phyloP scores from a whole-genome alignment of 2,113 vertebrate species.

The Mesembrinibis cayennensis region DNA sequence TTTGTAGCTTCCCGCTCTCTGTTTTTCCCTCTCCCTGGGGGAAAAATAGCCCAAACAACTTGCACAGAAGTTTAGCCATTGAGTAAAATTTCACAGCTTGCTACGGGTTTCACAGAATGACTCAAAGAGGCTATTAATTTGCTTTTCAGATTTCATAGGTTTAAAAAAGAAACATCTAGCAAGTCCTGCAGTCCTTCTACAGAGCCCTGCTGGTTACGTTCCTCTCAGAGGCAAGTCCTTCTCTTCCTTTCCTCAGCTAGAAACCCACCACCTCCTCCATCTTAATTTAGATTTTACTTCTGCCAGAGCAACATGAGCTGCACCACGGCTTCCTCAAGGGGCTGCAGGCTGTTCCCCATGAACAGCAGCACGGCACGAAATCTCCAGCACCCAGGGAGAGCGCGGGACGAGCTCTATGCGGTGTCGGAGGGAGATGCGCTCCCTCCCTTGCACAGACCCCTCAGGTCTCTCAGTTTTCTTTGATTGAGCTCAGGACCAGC shows the following conservation, averaged over 20 bases:
- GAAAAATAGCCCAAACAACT: conserved; percentile 8
- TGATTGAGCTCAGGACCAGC: background rate
- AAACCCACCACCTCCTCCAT: conserved; percentile 7
- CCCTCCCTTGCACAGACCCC: background rate
- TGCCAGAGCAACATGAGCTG: background rate
- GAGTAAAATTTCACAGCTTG: conserved; percentile 41
- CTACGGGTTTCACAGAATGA: conserved; percentile 27
- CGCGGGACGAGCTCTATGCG: rapidly evolving
- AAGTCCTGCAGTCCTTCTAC: conserved; percentile 11
- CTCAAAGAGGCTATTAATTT: conserved; percentile 51
- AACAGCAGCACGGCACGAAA: background rate
- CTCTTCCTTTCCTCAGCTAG: background rate
- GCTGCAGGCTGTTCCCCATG: background rate
- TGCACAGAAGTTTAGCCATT: background rate
- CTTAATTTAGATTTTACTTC: conserved; percentile 28
- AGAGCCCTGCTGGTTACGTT: background rate
- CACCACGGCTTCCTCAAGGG: background rate
- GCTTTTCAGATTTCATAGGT: conserved; percentile 33
- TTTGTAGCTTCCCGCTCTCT: background rate
- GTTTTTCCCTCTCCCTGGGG: background rate
- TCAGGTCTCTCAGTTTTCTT: background rate
- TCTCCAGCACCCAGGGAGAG: background rate
- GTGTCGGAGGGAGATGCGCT: rapidly evolving
- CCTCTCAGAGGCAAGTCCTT: background rate
- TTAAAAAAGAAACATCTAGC: conserved; percentile 48